phyloP scores from a whole-genome alignment of 2,113 vertebrate species.

The Siniperca knerii region DNA sequence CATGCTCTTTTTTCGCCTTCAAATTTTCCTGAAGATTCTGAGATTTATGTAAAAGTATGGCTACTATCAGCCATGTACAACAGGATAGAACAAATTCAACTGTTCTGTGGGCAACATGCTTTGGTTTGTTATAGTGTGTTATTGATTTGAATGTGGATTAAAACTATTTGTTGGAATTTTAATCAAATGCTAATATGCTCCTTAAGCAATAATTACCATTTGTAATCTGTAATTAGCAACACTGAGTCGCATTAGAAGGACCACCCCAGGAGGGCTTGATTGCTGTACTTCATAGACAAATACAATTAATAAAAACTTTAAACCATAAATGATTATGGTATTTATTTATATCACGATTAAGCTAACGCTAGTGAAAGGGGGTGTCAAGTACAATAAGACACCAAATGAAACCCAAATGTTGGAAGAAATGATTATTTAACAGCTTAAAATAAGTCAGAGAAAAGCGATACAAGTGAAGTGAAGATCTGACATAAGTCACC shows the following conservation, averaged over 20 bases:
- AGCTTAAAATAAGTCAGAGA: not conserved
- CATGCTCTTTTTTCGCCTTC: not conserved
- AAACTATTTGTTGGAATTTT: not conserved
- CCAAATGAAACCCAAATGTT: not conserved
- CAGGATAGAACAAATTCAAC: not conserved
- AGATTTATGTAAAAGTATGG: not conserved
- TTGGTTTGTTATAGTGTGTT: not conserved
- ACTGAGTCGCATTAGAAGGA: not conserved
- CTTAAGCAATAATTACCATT: not conserved
- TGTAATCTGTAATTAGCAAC: not conserved
- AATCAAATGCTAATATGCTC: not conserved
- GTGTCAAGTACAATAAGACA: not conserved
- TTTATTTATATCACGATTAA: not conserved
- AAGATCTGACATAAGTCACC: not conserved
- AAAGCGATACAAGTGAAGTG: not conserved
- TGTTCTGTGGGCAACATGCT: not conserved
- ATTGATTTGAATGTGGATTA: not conserved
- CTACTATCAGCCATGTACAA: not conserved
- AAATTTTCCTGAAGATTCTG: conserved; percentile 7
- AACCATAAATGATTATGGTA: not conserved
- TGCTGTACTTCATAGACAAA: not conserved
- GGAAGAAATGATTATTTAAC: not conserved
- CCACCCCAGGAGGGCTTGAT: not conserved
- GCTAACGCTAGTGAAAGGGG: not conserved
- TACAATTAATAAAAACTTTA: not conserved